Conservation (phyloP, 2,888 invertebrate species). For the Halictus ligatus region DNA sequence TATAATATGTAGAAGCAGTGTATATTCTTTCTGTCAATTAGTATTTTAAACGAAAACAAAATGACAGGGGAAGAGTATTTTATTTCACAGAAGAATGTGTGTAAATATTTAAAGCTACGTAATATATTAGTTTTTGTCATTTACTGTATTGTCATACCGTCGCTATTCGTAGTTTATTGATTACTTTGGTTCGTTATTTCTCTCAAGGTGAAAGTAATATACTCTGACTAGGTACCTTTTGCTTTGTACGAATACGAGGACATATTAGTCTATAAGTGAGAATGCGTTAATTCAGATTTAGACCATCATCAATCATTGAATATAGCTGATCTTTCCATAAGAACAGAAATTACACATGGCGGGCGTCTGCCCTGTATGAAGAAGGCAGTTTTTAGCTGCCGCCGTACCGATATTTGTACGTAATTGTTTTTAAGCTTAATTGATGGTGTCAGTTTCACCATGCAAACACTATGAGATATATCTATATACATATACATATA, state of each 20-base stretch:
- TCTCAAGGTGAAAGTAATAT: conserved; percentile 29
- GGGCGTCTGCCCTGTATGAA: conserved; percentile 6
- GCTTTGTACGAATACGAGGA: conserved; percentile 38
- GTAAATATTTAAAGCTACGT: conserved; percentile 51
- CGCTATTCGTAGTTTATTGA: conserved; percentile 28
- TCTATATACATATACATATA: conserved; percentile 16
- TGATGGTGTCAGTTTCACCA: conserved; percentile 31
- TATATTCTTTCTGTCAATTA: conserved; percentile 56
- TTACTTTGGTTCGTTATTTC: conserved; percentile 15
- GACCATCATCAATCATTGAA: conserved; percentile 15
- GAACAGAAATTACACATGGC: conserved; percentile 19
- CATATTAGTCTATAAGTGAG: conserved; percentile 50
- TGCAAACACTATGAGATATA: conserved; percentile 12
- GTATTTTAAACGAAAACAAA: conserved; percentile 26
- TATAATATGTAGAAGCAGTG: conserved; percentile 25
- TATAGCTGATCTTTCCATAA: conserved; percentile 23
- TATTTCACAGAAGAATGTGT: conserved; percentile 28
- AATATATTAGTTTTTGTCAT: conserved; percentile 37
- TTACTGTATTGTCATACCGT: conserved; percentile 28
- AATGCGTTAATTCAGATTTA: conserved; percentile 35
- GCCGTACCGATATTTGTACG: conserved; percentile 41
- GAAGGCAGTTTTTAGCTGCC: conserved; percentile 33
- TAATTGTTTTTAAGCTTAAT: conserved; percentile 41
- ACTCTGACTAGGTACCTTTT: conserved; percentile 29
- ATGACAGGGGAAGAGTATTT: conserved; percentile 25